Conservation (phyloP, 2,797 vertebrate species). For the Pempheris klunzingeri region DNA sequence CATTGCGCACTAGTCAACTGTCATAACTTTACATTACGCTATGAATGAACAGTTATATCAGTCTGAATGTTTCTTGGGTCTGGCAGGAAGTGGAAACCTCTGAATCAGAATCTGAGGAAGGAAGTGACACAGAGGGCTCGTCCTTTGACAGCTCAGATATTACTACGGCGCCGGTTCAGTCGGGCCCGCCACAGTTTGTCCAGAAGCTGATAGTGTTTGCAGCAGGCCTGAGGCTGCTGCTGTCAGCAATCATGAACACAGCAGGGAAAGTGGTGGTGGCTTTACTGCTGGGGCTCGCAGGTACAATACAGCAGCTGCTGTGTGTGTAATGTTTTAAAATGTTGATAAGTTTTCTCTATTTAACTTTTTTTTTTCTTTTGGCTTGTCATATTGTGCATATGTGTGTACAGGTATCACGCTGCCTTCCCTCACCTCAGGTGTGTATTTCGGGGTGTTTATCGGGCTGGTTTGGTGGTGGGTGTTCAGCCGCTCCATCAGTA, state of each 20-base stretch:
- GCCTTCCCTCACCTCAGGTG: conserved; percentile 86
- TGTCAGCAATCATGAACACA: conserved; percentile 83
- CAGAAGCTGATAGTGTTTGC: conserved; percentile 84
- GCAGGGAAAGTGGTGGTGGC: conserved; percentile 86
- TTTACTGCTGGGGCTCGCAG: conserved; percentile 87
- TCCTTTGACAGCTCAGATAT: conserved; percentile 80
- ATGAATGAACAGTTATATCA: not conserved
- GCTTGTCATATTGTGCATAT: conserved; percentile 1
- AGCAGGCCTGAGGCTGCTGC: conserved; percentile 77
- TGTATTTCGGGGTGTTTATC: conserved; percentile 88
- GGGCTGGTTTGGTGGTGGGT: conserved; percentile 89
- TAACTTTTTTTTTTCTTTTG: not conserved
- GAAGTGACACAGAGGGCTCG: conserved; percentile 75
- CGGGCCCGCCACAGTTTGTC: conserved; percentile 78
- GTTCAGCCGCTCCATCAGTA: conserved; percentile 77
- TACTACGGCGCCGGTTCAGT: conserved; percentile 44
- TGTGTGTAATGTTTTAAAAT: conserved; percentile 12
- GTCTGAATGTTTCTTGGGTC: conserved; percentile 3
- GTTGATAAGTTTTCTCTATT: not conserved
- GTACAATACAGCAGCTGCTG: conserved; percentile 67
- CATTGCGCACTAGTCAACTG: no score
- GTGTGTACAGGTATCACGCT: conserved; percentile 82
- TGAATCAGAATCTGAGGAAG: conserved; percentile 82
- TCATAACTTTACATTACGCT: not conserved
- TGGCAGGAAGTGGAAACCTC: conserved; percentile 76